Evolutionary conservation across 2,888 invertebrate species (phyloP).

Genomic region (Scrobipalpa atriplicella): DNA sequence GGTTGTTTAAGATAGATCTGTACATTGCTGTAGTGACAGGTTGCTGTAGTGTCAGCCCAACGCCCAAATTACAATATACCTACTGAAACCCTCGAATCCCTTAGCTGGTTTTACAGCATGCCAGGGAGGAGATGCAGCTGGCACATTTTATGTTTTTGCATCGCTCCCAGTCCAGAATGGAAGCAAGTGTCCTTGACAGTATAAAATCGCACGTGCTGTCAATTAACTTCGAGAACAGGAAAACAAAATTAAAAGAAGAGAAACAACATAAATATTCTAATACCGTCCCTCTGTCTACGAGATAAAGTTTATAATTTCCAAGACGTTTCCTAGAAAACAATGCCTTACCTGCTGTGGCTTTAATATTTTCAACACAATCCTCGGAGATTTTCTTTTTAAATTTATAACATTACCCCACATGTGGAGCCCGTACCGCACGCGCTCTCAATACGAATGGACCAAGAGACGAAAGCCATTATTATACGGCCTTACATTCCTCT

Average conservation of each 20-base stretch:
- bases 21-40: too few species aligned
- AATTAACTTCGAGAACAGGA: neutral
- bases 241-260: neutral
- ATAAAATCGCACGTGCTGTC: conserved; percentile 5
- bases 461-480: neutral
- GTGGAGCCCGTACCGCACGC: neutral
- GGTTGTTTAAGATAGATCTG: too few species aligned
- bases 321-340: conserved; percentile 23
- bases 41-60: too few species aligned
- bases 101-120: too few species aligned
- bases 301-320: conserved; percentile 24
- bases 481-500: neutral
- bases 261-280: conserved; percentile 5
- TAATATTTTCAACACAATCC: conserved; percentile 28
- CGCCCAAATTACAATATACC: too few species aligned
- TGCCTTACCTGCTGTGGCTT: conserved; percentile 25
- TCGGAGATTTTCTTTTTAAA: conserved; percentile 27
- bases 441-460: conserved; percentile 7
- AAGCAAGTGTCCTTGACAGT: neutral
- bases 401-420: conserved; percentile 24
- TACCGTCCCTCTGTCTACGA: neutral
- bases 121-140: too few species aligned
- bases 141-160: too few species aligned
- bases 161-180: too few species aligned
- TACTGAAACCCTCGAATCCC: too few species aligned